A percentile compares a stretch with the other conserved stretches of the same genome.
Conservation (phyloP, 2,888 invertebrate species). For the Pterostichus niger region DNA sequence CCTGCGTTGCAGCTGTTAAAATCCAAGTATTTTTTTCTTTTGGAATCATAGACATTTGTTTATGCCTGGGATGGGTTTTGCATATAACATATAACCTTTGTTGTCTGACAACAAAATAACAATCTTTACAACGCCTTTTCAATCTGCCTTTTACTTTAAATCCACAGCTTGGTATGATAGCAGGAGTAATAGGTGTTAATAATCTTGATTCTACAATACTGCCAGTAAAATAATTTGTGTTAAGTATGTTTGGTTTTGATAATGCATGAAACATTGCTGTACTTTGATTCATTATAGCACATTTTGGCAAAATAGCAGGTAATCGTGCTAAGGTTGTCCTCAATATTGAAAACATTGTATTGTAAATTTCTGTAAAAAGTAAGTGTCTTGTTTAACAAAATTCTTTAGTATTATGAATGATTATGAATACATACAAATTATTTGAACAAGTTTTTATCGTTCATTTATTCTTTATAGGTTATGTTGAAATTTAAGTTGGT, state of each 20-base stretch:
- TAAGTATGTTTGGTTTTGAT: slow-evolving; percentile 47
- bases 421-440: slow-evolving; percentile 33
- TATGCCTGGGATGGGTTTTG: slow-evolving; percentile 88
- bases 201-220: slow-evolving; percentile 64
- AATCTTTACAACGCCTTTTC: slow-evolving; percentile 87
- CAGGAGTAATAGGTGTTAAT: slow-evolving; percentile 69
- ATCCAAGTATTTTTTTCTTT: slow-evolving; percentile 87
- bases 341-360: slow-evolving; percentile 62
- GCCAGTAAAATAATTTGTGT: not conserved
- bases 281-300: slow-evolving; percentile 30
- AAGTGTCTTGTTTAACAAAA: slow-evolving; percentile 14
- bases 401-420: not conserved
- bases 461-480: slow-evolving; percentile 31
- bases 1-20: slow-evolving; percentile 87
- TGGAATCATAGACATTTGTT: slow-evolving; percentile 87
- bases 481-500: slow-evolving; percentile 29
- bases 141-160: slow-evolving; percentile 87
- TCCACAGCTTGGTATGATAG: slow-evolving; percentile 76
- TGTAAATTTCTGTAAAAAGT: slow-evolving; percentile 38
- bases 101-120: slow-evolving; percentile 85
- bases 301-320: slow-evolving; percentile 49
- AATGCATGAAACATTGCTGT: slow-evolving; percentile 58
- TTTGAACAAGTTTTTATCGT: not conserved
- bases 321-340: slow-evolving; percentile 43
- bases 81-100: slow-evolving; percentile 87